Percentiles rank a stretch among this genome's conserved stretches.
phyloP scores from a whole-genome alignment of 92 coral and sea anemone species.

The Phenganax marumi region DNA sequence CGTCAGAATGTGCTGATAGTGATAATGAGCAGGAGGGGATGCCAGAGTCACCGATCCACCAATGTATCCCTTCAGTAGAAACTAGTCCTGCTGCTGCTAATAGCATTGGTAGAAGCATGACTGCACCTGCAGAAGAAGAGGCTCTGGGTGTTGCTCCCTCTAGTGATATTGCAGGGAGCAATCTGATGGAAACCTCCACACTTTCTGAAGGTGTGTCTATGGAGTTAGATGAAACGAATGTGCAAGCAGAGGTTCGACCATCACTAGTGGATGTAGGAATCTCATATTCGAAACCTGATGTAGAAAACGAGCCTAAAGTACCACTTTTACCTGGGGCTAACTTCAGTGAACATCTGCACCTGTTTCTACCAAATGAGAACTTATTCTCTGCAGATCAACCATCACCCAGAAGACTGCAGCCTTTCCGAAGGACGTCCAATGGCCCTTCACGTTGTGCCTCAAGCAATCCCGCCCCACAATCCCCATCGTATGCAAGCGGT shows the following conservation, averaged over 20 bases:
- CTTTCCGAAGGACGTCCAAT: neutral
- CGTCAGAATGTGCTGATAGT: neutral
- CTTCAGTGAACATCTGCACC: neutral
- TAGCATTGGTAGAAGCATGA: neutral
- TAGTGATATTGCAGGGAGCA: neutral
- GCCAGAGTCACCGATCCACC: neutral
- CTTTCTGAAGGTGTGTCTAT: neutral
- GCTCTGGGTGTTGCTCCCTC: neutral
- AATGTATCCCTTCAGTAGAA: neutral
- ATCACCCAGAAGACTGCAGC: constrained; percentile 1
- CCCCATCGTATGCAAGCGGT: constrained; percentile 8
- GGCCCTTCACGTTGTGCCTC: neutral
- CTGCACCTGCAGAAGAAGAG: neutral
- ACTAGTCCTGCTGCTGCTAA: neutral
- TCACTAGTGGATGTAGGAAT: neutral
- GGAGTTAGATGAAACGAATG: neutral
- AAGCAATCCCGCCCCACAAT: neutral
- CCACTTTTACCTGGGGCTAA: constrained; percentile 18
- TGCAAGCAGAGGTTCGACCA: neutral
- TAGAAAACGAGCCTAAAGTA: neutral
- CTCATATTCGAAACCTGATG: neutral
- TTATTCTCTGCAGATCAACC: constrained; percentile 43
- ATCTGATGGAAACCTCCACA: neutral
- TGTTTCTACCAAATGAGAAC: constrained; percentile 22
- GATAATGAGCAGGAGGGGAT: neutral